These are phyloP conservation scores for Mongoloraphidia duomilia DNA, from an alignment of 2,888 invertebrate genomes.

Conservation along the genomic window DNA sequence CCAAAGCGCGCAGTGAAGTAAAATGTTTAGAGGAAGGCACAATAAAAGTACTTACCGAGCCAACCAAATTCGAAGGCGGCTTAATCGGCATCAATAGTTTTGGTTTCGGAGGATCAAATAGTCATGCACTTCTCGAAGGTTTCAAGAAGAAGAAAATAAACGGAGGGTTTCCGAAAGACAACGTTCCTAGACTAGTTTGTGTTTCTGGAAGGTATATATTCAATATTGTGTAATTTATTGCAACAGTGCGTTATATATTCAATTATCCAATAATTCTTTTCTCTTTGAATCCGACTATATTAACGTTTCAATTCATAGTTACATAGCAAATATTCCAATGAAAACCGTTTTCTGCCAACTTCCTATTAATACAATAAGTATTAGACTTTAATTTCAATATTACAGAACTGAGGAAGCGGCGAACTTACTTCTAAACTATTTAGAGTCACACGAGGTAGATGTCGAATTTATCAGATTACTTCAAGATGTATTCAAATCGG, in stretches of 20 bases:
- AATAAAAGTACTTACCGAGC: conserved; percentile 57
- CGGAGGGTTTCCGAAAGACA: conserved; percentile 44
- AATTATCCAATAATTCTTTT: too few species aligned
- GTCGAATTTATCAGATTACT: conserved; percentile 43
- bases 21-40: conserved; percentile 45
- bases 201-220: conserved; percentile 42
- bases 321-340: too few species aligned
- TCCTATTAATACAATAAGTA: too few species aligned
- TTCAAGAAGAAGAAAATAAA: conserved; percentile 45
- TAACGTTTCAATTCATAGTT: too few species aligned
- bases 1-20: conserved; percentile 35
- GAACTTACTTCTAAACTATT: conserved; percentile 43
- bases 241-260: too few species aligned
- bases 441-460: conserved; percentile 45
- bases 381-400: too few species aligned
- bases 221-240: too few species aligned
- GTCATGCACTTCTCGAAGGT: conserved; percentile 51
- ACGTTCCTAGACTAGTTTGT: conserved; percentile 56
- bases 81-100: conserved; percentile 79
- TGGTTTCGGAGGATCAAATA: conserved; percentile 86
- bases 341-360: too few species aligned
- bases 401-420: conserved; percentile 62
- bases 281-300: too few species aligned
- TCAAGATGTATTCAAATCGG: conserved; percentile 35
- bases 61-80: conserved; percentile 54